These are phyloP conservation scores for Australoheros facetus DNA, from an alignment of 2,797 vertebrate genomes.

Conservation along the genomic window DNA sequence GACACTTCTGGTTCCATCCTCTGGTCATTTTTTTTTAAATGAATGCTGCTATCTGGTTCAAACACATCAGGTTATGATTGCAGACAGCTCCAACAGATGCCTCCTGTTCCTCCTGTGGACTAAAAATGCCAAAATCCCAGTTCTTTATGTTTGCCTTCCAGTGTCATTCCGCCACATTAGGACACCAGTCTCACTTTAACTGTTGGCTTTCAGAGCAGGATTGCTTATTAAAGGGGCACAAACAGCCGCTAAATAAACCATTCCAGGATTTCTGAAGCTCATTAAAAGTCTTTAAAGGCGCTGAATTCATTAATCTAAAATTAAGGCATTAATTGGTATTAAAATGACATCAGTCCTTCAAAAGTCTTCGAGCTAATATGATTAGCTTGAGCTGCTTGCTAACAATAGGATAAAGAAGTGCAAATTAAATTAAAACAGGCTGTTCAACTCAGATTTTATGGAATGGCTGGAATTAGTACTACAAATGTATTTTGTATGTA, in stretches of 20 bases:
- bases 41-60: constrained; percentile 83
- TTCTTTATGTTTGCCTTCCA: constrained; percentile 87
- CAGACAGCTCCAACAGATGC: constrained; percentile 95
- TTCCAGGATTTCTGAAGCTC: too few relatives aligned
- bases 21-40: constrained; percentile 15
- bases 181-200: constrained; percentile 80
- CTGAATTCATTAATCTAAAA: not conserved
- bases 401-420: not conserved
- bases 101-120: constrained; percentile 91
- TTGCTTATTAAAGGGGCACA: constrained; percentile 73
- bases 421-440: not conserved
- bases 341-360: not conserved
- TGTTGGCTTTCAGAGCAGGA: constrained; percentile 92
- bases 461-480: not conserved
- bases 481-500: not conserved
- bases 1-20: not conserved
- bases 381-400: not conserved
- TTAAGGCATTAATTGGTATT: not conserved
- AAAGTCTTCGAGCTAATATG: not conserved
- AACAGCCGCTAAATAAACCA: constrained; percentile 63
- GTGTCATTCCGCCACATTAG: constrained; percentile 56
- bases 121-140: constrained; percentile 86
- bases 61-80: constrained; percentile 89
- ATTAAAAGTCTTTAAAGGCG: too few relatives aligned
- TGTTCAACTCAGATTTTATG: not conserved